Evolutionary conservation across 2,113 vertebrate species (phyloP).

Genomic region (Entelurus aequoreus): DNA sequence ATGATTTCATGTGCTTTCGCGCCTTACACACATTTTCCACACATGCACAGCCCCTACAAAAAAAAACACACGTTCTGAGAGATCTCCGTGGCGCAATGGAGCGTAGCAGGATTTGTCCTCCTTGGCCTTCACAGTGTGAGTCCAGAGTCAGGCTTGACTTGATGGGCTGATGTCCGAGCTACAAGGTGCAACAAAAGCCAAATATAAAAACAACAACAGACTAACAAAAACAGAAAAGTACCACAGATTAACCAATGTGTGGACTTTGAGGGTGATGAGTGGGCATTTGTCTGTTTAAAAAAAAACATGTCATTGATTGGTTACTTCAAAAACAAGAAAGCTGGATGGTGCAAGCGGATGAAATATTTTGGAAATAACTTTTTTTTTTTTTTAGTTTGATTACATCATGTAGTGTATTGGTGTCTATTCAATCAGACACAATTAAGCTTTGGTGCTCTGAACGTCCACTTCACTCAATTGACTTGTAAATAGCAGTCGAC

Average conservation of each 20-base stretch:
- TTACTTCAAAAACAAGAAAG: background rate
- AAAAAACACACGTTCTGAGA: slow-evolving; percentile 13
- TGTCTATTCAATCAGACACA: too few species aligned
- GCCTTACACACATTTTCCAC: slow-evolving; percentile 28
- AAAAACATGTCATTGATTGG: background rate
- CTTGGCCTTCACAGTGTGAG: slow-evolving; percentile 55
- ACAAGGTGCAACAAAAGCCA: too few species aligned
- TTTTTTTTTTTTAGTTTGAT: too few species aligned
- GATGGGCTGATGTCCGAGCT: slow-evolving; percentile 34
- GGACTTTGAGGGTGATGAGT: slow-evolving; percentile 9
- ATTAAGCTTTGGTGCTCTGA: too few species aligned
- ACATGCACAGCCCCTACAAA: slow-evolving; percentile 14
- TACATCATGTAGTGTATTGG: too few species aligned
- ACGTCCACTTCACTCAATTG: too few species aligned
- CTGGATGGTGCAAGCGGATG: background rate
- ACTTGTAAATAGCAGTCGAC: too few species aligned
- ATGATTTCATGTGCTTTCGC: slow-evolving; percentile 40
- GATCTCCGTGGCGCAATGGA: slow-evolving; percentile 33
- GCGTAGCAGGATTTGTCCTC: slow-evolving; percentile 62
- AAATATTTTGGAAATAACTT: background rate
- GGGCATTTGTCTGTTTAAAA: too few species aligned
- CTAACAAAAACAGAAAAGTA: too few species aligned
- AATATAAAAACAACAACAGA: too few species aligned
- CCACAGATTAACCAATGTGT: slow-evolving; percentile 21
- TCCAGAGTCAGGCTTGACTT: slow-evolving; percentile 20